These are phyloP conservation scores for Macrotis lagotis DNA, from an alignment of 2,113 vertebrate species.

Conservation along the genomic window DNA sequence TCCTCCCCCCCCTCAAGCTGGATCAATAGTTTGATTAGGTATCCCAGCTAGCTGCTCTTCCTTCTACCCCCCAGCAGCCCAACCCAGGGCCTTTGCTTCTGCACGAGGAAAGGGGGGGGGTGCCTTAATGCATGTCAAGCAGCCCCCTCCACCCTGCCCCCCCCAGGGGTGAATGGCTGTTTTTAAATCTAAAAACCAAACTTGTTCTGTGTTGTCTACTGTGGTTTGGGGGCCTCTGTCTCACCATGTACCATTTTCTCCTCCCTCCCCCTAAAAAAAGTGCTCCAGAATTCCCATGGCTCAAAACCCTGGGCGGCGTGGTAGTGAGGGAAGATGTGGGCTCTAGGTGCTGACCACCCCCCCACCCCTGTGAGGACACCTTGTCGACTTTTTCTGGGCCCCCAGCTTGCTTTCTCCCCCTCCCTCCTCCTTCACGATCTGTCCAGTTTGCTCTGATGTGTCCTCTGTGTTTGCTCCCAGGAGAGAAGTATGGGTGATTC, in stretches of 20 bases:
- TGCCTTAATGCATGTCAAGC: constrained; percentile 6
- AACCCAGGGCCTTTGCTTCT: neutral
- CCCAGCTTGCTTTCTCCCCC: neutral
- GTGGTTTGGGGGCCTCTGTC: neutral
- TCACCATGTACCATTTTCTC: neutral
- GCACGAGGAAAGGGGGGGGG: neutral
- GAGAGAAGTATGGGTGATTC: neutral
- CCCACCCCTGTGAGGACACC: neutral
- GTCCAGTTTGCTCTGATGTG: neutral
- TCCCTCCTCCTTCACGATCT: neutral
- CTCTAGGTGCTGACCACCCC: neutral
- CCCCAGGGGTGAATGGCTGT: neutral
- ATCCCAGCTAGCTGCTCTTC: neutral
- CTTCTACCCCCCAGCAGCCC: neutral
- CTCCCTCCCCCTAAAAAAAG: neutral
- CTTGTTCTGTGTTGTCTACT: neutral
- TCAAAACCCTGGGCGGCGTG: neutral
- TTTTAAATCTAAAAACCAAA: neutral
- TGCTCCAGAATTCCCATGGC: neutral
- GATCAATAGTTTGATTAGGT: neutral
- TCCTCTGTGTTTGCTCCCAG: neutral
- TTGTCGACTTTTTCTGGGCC: neutral
- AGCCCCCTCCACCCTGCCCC: neutral
- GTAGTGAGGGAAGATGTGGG: neutral
- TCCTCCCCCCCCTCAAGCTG: neutral